A percentile compares a stretch with the other conserved stretches of the same genome.
Conservation (phyloP, 2,888 invertebrate species). For the Luperina nickerlii region DNA sequence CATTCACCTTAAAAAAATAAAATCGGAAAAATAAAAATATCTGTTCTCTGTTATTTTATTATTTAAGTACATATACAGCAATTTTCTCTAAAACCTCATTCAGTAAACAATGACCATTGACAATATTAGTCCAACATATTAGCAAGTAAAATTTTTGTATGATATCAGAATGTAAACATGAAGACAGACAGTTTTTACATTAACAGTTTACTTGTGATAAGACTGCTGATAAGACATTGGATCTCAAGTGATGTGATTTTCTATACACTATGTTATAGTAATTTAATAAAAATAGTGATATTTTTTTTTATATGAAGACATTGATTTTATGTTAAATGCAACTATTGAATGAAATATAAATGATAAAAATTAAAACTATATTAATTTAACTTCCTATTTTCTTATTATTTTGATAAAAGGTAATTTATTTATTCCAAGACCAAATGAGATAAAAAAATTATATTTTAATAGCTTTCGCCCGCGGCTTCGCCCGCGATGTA, state of each 20-base stretch:
- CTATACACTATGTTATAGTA: conserved; percentile 2
- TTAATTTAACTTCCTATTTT: not conserved
- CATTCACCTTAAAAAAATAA: too few relatives aligned
- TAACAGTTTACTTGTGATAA: conserved; percentile 51
- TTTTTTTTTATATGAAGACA: not conserved
- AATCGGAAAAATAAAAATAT: not conserved
- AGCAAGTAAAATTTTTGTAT: conserved; percentile 34
- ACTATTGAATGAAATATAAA: not conserved
- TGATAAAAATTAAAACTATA: not conserved
- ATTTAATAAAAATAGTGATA: conserved; percentile 3
- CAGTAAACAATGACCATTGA: conserved; percentile 20
- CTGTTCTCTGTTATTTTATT: not conserved
- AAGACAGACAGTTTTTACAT: conserved; percentile 36
- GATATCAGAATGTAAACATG: conserved; percentile 59
- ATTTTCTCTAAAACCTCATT: not conserved
- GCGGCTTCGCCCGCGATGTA: too few relatives aligned
- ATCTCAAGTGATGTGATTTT: conserved; percentile 42
- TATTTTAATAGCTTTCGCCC: not conserved
- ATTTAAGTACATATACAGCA: not conserved
- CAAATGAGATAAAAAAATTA: not conserved
- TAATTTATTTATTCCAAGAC: not conserved
- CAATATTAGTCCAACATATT: conserved; percentile 34
- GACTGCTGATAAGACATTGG: conserved; percentile 41
- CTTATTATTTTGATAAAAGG: not conserved
- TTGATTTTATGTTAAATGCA: not conserved